phyloP scores from a whole-genome alignment of 2,797 vertebrate species.

The Propithecus deckenii region DNA sequence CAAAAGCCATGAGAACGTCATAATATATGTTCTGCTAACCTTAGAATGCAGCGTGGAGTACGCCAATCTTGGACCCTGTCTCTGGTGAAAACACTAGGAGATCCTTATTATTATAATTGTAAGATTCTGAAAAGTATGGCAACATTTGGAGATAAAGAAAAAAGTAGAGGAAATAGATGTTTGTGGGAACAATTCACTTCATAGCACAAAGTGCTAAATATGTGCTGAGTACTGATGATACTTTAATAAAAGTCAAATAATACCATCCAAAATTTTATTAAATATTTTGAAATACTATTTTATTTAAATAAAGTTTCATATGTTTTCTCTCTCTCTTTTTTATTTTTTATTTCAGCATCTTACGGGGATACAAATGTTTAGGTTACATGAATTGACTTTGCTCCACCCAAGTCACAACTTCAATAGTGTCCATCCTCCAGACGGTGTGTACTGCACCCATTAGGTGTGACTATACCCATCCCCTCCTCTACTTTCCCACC shows the following conservation, averaged over 20 bases:
- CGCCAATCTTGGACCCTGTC: background rate
- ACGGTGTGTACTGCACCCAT: fast-evolving
- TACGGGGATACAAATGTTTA: too few species aligned
- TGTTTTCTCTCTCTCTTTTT: background rate
- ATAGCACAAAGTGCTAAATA: slow-evolving; percentile 28
- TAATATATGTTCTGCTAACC: background rate
- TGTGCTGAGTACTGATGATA: background rate
- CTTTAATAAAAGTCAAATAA: slow-evolving; percentile 40
- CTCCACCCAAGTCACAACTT: too few species aligned
- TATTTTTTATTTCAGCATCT: too few species aligned
- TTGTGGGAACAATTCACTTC: slow-evolving; percentile 31
- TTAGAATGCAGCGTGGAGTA: background rate
- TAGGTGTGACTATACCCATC: too few species aligned
- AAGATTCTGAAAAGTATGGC: background rate
- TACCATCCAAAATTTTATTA: slow-evolving; percentile 12
- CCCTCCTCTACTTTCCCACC: too few species aligned
- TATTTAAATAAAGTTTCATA: slow-evolving; percentile 39
- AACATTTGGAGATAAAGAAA: background rate
- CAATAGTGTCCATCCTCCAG: too few species aligned
- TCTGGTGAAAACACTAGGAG: background rate
- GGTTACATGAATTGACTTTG: too few species aligned
- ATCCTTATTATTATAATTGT: background rate
- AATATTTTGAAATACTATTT: slow-evolving; percentile 9
- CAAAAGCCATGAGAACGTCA: slow-evolving; percentile 7
- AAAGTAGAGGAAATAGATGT: background rate